Evolutionary conservation across 2,888 invertebrate genomes (phyloP).

Genomic region (Dasypogon diadema): DNA sequence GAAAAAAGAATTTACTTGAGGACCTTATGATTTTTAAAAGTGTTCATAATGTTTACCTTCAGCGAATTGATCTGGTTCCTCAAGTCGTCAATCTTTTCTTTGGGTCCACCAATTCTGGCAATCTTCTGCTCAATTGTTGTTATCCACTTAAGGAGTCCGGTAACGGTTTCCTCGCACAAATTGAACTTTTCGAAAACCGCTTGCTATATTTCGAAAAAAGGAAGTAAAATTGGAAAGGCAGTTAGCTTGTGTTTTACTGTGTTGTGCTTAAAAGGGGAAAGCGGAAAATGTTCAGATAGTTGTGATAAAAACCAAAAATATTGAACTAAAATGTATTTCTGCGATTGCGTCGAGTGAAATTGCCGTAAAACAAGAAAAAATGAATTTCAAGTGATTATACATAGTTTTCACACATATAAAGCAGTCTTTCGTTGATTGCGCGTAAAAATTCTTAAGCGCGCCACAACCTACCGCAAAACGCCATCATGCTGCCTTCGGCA

Average conservation of each 20-base stretch:
- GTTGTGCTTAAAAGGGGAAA: background rate
- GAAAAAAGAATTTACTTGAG: slow-evolving; percentile 55
- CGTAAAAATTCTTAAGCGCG: background rate
- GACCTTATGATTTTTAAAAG: background rate
- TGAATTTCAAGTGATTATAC: background rate
- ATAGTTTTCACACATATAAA: background rate
- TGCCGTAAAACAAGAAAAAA: slow-evolving; percentile 7
- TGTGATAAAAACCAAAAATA: slow-evolving; percentile 38
- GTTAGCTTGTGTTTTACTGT: slow-evolving; percentile 3
- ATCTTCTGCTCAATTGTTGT: slow-evolving; percentile 85
- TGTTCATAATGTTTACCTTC: slow-evolving; percentile 72
- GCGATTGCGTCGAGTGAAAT: slow-evolving; percentile 37
- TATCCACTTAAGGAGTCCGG: slow-evolving; percentile 89
- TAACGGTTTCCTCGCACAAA: slow-evolving; percentile 87
- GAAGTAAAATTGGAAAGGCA: slow-evolving; percentile 60
- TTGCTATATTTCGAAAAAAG: slow-evolving; percentile 74
- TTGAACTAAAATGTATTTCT: slow-evolving; percentile 24
- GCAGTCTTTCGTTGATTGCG: background rate
- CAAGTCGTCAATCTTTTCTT: slow-evolving; percentile 87
- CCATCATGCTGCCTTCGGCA: background rate
- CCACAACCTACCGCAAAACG: background rate
- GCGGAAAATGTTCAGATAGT: slow-evolving; percentile 21
- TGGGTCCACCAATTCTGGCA: slow-evolving; percentile 86
- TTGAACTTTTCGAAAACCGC: slow-evolving; percentile 95
- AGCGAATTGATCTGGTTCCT: slow-evolving; percentile 89